Evolutionary conservation across 2,113 vertebrate genomes (phyloP), one percentile per base, ranked within the genome.

Genomic region (Microtus oregoni): DNA sequence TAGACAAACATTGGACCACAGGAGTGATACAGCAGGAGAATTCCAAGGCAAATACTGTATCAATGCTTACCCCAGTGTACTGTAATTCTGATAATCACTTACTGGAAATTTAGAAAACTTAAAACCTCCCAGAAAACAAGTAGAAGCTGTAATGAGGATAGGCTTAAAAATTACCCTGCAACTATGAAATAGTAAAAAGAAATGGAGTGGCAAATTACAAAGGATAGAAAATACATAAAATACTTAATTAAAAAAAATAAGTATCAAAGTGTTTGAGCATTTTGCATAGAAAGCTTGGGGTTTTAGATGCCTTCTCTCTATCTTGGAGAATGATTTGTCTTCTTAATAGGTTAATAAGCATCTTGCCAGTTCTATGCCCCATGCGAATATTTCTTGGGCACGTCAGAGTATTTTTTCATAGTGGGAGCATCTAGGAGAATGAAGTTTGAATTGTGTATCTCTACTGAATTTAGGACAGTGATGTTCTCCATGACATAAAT

Each of bases 131-230:
- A 92, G 79, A 52, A 58, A 38, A 86, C 92, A 73, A 79, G 15
- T 24, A 76, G 52, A 91, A 72, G 35, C 12, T 50, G 8, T n/a
- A 55, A 65, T 89, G 24, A 20, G 61, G 55, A 86, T 73, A 24
- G 65, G 63, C 81, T 90, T 79, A 55, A 5, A 61, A 93, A 44
- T 32, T 79, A n/a, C 5, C 78, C 15, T 15, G 11, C 20, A 82
- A 86, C 72, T 94, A 92, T 78, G 67, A 92, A 63, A 96, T 65
- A 76, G 81, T 22, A 94, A 67, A 24, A 94, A 89, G 92, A 88
- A 44, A 68, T 35, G 19, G 8, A 75, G 44, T 15, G 5, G 20
- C 1, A n/a, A n/a, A 72, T 72, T 72, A n/a, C 35, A 75, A 26
- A 17, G 7, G 87, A 50, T n/a, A 3, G 30, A 3, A 10, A 28